phyloP scores from a whole-genome alignment of 2,797 vertebrate genomes.

The Propithecus perrieri region DNA sequence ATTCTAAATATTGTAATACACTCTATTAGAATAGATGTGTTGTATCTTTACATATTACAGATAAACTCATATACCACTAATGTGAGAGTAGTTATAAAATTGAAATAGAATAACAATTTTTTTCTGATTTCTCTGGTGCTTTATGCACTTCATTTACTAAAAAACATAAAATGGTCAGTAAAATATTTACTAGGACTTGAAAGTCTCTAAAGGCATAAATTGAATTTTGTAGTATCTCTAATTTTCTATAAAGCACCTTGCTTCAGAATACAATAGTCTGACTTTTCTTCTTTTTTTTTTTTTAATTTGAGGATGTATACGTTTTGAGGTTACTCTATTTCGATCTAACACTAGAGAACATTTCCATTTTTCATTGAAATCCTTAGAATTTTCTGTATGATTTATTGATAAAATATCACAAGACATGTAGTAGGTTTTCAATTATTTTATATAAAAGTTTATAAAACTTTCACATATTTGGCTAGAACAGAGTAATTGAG shows the following conservation, averaged over 20 bases:
- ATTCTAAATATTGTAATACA: constrained; percentile 74
- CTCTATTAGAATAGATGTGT: constrained; percentile 84
- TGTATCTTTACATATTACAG: constrained; percentile 84
- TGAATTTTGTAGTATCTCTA: constrained; percentile 68
- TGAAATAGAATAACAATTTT: constrained; percentile 82
- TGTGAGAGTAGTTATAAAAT: constrained; percentile 79
- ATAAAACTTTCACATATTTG: not conserved
- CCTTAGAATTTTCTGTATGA: not conserved
- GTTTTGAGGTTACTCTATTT: not conserved
- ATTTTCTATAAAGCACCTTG: constrained; percentile 68
- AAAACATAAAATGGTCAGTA: constrained; percentile 84
- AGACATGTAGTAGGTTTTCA: not conserved
- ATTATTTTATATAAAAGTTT: not conserved
- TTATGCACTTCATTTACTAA: constrained; percentile 84
- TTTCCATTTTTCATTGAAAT: constrained; percentile 29
- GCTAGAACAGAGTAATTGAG: not conserved
- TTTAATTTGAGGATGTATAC: not conserved
- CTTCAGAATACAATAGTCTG: constrained; percentile 34
- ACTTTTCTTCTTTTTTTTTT: not conserved
- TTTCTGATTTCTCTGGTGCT: constrained; percentile 80
- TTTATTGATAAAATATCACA: not conserved
- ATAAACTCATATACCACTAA: constrained; percentile 83
- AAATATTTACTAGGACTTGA: constrained; percentile 84
- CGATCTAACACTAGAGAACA: not conserved
- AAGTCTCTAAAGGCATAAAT: constrained; percentile 79